A percentile compares a stretch with the other conserved stretches of the same genome.
These are phyloP conservation scores for Dicyrtomina minuta DNA, from an alignment of 2,888 invertebrate species.

Conservation along the genomic window DNA sequence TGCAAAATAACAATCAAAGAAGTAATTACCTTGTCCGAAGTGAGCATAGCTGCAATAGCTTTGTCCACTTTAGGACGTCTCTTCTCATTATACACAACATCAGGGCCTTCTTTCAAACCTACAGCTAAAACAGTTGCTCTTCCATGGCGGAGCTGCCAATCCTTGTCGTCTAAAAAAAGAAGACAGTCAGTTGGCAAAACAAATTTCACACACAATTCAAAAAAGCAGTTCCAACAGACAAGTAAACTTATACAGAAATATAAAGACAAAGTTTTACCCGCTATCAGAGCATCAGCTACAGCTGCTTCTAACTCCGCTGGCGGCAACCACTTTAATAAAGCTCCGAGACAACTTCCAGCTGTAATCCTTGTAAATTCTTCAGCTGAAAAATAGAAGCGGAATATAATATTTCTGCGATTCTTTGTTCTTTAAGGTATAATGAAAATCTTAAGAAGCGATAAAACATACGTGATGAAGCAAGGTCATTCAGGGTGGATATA, in stretches of 20 bases:
- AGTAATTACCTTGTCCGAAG: slow-evolving; percentile 71
- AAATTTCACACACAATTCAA: neutral
- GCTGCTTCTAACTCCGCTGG: slow-evolving; percentile 71
- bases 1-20: no score
- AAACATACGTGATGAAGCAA: slow-evolving; percentile 26
- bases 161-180: slow-evolving; percentile 55
- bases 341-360: slow-evolving; percentile 88
- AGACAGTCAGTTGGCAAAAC: neutral
- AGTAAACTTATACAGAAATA: no score
- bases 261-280: neutral
- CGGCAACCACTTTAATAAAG: slow-evolving; percentile 73
- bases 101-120: slow-evolving; percentile 80
- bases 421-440: neutral
- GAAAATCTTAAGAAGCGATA: neutral
- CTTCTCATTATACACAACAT: slow-evolving; percentile 65
- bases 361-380: slow-evolving; percentile 81
- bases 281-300: slow-evolving; percentile 72
- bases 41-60: slow-evolving; percentile 68
- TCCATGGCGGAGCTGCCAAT: slow-evolving; percentile 77
- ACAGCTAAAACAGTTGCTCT: slow-evolving; percentile 81
- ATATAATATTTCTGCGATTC: neutral
- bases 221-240: neutral
- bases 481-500: slow-evolving; percentile 63
- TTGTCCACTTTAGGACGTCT: slow-evolving; percentile 70
- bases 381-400: slow-evolving; percentile 51